Evolutionary conservation across 2,797 vertebrate species (phyloP), one percentile per base, ranked within the genome.

Genomic region (Poeciliopsis paucimaculata): DNA sequence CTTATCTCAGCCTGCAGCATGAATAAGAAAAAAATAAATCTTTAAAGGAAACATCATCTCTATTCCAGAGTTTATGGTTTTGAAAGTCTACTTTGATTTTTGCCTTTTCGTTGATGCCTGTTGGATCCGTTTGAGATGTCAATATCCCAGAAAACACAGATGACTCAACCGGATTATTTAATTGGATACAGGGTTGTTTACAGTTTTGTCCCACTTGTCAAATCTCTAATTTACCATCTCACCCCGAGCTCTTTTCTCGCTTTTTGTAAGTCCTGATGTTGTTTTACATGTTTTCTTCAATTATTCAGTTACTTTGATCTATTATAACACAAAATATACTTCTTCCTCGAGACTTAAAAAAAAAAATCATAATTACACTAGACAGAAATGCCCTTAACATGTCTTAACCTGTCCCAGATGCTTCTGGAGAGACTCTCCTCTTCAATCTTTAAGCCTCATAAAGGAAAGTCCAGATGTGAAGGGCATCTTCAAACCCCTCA

Each of bases 391-490:
- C 49, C 74, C 51, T 72, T 49, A 66, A 8, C 81, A 77, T 77
- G 45, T 72, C 81, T 45, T 85, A 90, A 93, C 46, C 72, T 23
- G 2, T 84, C 85, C 90, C 90, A 90, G 77, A 88, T 88, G 88
- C 78, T 78, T 72, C 53, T 5, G 62, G 81, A 79, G 55, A 70
- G 70, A 31, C 23, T 72, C 73, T 66, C 64, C 73, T 77, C 72
- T 76, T 18, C 23, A 74, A 26, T 81, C 87, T 75, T 73, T 43
- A 53, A 77, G 72, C 83, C 92, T 90, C 39, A 39, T 92, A 90
- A 94, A 93, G 49, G 12, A 75, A 78, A 31, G 45, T 85, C 91
- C 89, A 90, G 82, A 93, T 92, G 88, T 87, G 85, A 85, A 76
- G 41, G 23, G 57, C 57, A 2, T 89, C 82, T 90, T 91, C 75